Evolutionary conservation across 2,113 vertebrate genomes (phyloP), one percentile per base, ranked within the genome.

Genomic region (Ammospiza nelsoni): DNA sequence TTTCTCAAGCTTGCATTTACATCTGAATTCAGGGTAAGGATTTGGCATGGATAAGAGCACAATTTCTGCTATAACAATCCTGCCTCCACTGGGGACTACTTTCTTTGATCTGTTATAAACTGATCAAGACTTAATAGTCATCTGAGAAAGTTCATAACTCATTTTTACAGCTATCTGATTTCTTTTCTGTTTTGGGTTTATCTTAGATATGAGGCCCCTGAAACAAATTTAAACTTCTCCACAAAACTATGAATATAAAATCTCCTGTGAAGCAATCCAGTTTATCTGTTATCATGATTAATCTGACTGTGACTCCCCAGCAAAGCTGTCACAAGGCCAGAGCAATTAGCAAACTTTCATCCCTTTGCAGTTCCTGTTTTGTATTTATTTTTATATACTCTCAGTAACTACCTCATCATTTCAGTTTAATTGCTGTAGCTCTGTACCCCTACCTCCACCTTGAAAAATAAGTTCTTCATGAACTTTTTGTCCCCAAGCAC

Each of bases 81-180:
- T 87, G 68, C 73, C 76, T 86, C 35, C 41, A 9, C 43, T 68
- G 57, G 61, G n/a, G 94, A 77, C 25, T 43, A 63, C 41, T 86
- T 86, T 37, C 82, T 96, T 94, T 96, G 83, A 92, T 96, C 90
- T 94, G 25, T 93, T 92, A 84, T 84, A 93, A 92, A 87, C 73
- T 90, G 88, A 92, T 92, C 57, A 72, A 92, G 79, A 66, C 68
- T 93, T 90, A 95, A 84, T 86, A 92, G 61, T 37, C 73, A 61
- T 88, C 37, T 67, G 71, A 84, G 69, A 86, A 95, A 88, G 28
- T 57, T 90, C 79, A 58, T 94, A 96, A 94, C 35, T 89, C 90
- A 75, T 57, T 95, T 95, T 95, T 94, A 93, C 85, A 84, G 67
- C 75, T 92, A 69, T 94, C 49, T 88, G 67, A 80, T 83, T 77